phyloP scores from a whole-genome alignment of 1,140 invertebrate species.

The Panagrolaimus sp. region DNA sequence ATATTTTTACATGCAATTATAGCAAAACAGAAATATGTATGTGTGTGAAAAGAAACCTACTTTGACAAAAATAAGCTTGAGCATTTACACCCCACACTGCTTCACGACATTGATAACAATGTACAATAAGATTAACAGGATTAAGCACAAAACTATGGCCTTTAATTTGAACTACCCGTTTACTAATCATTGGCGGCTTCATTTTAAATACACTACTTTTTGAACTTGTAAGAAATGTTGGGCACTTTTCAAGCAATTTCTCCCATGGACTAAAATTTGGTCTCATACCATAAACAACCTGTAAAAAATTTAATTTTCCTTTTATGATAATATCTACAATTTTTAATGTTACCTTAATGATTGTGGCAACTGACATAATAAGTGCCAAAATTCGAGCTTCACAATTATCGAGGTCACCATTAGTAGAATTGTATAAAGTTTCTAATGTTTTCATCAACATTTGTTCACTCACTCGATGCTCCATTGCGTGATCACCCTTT shows the following conservation, averaged over 20 bases:
- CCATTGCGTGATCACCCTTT: constrained; percentile 73
- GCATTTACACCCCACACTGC: constrained; percentile 78
- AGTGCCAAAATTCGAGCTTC: constrained; percentile 47
- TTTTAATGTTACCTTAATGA: constrained; percentile 56
- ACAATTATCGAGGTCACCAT: constrained; percentile 46
- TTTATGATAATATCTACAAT: too few relatives aligned
- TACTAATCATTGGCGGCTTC: constrained; percentile 29
- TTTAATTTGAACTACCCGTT: constrained; percentile 64
- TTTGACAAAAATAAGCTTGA: constrained; percentile 55
- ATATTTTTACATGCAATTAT: constrained; percentile 19
- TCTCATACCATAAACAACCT: constrained; percentile 47
- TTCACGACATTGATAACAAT: constrained; percentile 84
- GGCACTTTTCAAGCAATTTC: constrained; percentile 57
- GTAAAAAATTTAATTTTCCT: too few relatives aligned
- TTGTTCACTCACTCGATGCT: constrained; percentile 65
- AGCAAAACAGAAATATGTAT: constrained; percentile 15
- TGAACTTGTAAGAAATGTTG: constrained; percentile 45
- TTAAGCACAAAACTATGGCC: constrained; percentile 83
- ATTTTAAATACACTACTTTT: constrained; percentile 35
- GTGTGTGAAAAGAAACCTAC: constrained; percentile 31
- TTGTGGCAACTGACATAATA: constrained; percentile 48
- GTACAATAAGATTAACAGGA: constrained; percentile 79
- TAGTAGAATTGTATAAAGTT: constrained; percentile 25
- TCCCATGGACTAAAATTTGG: constrained; percentile 41
- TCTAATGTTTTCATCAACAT: constrained; percentile 47